Evolutionary conservation across 2,797 vertebrate species (phyloP).

Genomic region (Leuciscus waleckii): DNA sequence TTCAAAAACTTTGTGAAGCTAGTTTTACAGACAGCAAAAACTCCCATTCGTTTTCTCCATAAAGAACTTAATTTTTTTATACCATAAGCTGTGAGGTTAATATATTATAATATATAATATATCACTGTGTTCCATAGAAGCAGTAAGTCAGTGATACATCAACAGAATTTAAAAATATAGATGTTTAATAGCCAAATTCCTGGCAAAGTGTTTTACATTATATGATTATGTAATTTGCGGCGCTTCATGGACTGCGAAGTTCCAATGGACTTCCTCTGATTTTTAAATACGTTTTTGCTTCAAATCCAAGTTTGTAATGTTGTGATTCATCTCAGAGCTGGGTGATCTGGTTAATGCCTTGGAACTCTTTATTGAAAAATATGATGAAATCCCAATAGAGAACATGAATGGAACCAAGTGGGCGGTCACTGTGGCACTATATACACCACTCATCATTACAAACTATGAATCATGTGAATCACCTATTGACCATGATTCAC

Average conservation of each 20-base stretch:
- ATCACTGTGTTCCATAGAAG: too few relatives aligned
- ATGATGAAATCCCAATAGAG: neutral
- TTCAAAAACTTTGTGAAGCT: neutral
- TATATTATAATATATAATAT: neutral
- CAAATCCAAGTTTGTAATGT: neutral
- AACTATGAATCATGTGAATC: constrained; percentile 18
- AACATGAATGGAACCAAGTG: constrained; percentile 1
- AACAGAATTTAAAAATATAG: too few relatives aligned
- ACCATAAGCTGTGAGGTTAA: neutral
- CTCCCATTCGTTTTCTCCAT: neutral
- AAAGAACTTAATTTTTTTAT: neutral
- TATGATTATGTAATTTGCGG: neutral
- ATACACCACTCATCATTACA: neutral
- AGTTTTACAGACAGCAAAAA: neutral
- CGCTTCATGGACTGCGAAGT: neutral
- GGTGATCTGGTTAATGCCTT: neutral
- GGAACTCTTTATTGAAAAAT: neutral
- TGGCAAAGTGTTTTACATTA: neutral
- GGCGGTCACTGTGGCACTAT: neutral
- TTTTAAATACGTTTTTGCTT: neutral
- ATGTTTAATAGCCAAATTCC: too few relatives aligned
- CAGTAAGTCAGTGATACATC: too few relatives aligned
- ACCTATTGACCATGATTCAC: neutral
- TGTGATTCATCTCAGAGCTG: neutral
- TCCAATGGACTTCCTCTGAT: neutral